Base-by-base conservation (phyloP, 1,140 invertebrate genomes). In the Formica exsecta region DNA sequence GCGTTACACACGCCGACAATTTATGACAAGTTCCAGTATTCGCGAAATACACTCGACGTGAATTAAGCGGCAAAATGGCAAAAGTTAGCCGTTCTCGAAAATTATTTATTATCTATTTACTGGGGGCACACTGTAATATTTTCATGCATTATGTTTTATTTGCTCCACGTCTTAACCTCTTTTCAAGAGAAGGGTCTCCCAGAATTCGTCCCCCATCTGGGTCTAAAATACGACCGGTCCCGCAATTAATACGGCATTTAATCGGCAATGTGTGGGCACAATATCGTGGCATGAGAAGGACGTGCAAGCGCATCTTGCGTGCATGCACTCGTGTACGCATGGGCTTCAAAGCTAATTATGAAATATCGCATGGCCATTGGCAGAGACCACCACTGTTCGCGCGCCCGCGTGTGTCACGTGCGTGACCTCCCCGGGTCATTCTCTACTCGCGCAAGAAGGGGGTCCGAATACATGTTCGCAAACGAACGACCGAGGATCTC, bases 191-290 rank as follows among this genome's bases (percentile, higher is more conserved):
- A 73, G 87, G 77, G 74, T 79, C 71, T 90, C 88, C 85, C 79
- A 83, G 70, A 85, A 87, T 85, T 83, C 74, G 22, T 59, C 74
- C 62, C 62, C 32, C 41, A 41, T 80, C 70, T 71, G 77, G 51
- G 29, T 62, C 90, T 93, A 89, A 93, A 93, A 93, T 94, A 93
- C 88, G 93, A 93, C 87, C 87, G 79, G 87, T 73, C 88, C 73
- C 86, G 75, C 44, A 90, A 90, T 92, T 93, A 92, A 93, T 93
- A 92, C 91, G 92, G 92, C 87, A 92, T 93, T 92, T 94, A 94
- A 94, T 93, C 92, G 92, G 88, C 79, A 81, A 93, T 92, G 92
- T 93, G 92, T 93, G 91, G 93, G 91, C 92, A 93, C 91, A 93
- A 93, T 91, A 93, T 92, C 87, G 89, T 91, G 91, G 88, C 89